Percentiles rank a stretch among this genome's conserved stretches.
phyloP scores from a whole-genome alignment of 2,113 vertebrate species.

The Brienomyrus brachyistius region DNA sequence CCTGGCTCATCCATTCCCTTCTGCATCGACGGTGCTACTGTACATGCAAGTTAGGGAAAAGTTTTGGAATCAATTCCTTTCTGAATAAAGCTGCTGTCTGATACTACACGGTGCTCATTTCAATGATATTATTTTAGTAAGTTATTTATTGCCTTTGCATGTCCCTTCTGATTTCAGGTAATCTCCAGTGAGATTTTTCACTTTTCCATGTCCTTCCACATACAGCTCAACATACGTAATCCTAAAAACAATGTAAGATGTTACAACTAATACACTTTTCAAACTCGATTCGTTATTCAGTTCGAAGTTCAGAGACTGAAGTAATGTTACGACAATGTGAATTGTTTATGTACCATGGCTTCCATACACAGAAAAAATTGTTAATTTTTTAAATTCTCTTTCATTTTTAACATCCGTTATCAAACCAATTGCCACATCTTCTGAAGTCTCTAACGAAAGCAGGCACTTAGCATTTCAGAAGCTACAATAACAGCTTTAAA shows the following conservation, averaged over 20 bases:
- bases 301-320: not conserved
- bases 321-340: not conserved
- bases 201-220: not conserved
- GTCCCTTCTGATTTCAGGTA: not conserved
- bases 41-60: not conserved
- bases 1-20: not conserved
- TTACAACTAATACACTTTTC: not conserved
- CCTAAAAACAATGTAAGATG: not conserved
- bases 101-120: not conserved
- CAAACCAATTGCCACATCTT: slow-evolving; percentile 2
- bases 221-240: not conserved
- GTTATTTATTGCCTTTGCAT: not conserved
- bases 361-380: slow-evolving; percentile 3
- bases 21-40: not conserved
- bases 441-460: slow-evolving; percentile 3
- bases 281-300: not conserved
- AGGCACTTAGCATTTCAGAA: slow-evolving; percentile 12
- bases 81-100: not conserved
- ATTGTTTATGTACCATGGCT: not conserved
- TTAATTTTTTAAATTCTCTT: slow-evolving; percentile 12
- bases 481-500: slow-evolving; percentile 27
- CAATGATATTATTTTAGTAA: not conserved
- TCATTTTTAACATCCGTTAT: slow-evolving; percentile 19
- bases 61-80: not conserved
- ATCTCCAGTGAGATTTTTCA: slow-evolving; percentile 1